These are phyloP conservation scores for Neogobius melanostomus DNA, from an alignment of 2,113 vertebrate species.

Conservation along the genomic window DNA sequence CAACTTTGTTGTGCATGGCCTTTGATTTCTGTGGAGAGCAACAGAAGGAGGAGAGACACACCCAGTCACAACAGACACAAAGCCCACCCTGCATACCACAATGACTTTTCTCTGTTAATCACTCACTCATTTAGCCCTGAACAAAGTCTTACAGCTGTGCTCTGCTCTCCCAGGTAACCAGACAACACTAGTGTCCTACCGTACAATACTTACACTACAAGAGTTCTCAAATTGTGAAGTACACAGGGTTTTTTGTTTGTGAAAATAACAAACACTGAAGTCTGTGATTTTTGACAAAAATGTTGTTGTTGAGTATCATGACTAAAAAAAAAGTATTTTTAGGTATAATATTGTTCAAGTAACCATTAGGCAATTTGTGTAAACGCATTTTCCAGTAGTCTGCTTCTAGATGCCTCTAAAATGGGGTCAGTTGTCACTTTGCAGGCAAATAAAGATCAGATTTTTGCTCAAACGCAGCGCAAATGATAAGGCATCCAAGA, in stretches of 20 bases:
- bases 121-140: conserved; percentile 47
- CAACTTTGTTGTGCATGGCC: conserved; percentile 66
- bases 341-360: background rate
- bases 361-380: background rate
- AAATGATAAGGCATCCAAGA: conserved; percentile 42
- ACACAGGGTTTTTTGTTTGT: background rate
- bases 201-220: conserved; percentile 8
- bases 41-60: conserved; percentile 71
- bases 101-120: conserved; percentile 65
- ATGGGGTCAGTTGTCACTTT: conserved; percentile 44
- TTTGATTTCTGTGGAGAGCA: conserved; percentile 60
- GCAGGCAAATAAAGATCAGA: conserved; percentile 57
- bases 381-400: background rate
- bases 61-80: conserved; percentile 64
- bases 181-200: conserved; percentile 21
- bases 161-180: conserved; percentile 55
- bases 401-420: conserved; percentile 34
- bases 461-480: conserved; percentile 51
- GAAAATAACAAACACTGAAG: background rate
- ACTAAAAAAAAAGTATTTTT: conserved; percentile 1
- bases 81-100: conserved; percentile 65
- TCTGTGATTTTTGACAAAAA: too few relatives aligned
- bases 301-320: conserved; percentile 24
- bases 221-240: background rate
- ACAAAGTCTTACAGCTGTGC: conserved; percentile 18